phyloP scores from a whole-genome alignment of 2,888 invertebrate genomes.

The Eueremaeus valkanovi region DNA sequence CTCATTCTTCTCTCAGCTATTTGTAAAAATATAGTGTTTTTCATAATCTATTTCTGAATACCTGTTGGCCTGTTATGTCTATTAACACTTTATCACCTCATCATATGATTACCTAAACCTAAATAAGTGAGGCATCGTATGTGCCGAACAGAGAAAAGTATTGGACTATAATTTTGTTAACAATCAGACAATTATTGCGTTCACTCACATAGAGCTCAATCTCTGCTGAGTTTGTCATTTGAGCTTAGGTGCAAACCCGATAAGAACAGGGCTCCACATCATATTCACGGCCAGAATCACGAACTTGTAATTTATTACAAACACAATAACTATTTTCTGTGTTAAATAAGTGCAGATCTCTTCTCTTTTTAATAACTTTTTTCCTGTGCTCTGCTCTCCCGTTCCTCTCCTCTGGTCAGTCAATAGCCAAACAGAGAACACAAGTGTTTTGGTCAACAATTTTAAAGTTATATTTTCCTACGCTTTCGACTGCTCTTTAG shows the following conservation, averaged over 20 bases:
- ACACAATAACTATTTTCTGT: conserved; percentile 14
- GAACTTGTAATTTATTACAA: conserved; percentile 17
- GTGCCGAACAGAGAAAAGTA: not conserved
- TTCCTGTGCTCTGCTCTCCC: not conserved
- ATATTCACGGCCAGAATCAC: not conserved
- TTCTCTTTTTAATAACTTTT: conserved; percentile 24
- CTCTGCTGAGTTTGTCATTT: conserved; percentile 1
- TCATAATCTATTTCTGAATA: not conserved
- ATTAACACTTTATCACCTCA: conserved; percentile 26
- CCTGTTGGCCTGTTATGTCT: not conserved
- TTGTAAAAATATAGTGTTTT: not conserved
- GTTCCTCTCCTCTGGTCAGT: not conserved
- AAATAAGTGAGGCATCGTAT: not conserved
- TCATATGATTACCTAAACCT: conserved; percentile 2
- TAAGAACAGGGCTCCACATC: not conserved
- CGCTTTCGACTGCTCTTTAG: not conserved
- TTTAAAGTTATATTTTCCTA: not conserved
- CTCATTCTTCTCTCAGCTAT: too few species aligned
- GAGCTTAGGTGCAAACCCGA: not conserved
- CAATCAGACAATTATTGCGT: not conserved
- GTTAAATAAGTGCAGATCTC: not conserved
- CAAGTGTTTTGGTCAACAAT: not conserved
- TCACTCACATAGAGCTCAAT: not conserved
- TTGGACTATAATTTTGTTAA: not conserved
- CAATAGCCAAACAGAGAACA: not conserved